A percentile compares a stretch with the other conserved stretches of the same genome.
phyloP scores from a whole-genome alignment of 2,113 vertebrate species.

The Dolichallabes microphthalmus region DNA sequence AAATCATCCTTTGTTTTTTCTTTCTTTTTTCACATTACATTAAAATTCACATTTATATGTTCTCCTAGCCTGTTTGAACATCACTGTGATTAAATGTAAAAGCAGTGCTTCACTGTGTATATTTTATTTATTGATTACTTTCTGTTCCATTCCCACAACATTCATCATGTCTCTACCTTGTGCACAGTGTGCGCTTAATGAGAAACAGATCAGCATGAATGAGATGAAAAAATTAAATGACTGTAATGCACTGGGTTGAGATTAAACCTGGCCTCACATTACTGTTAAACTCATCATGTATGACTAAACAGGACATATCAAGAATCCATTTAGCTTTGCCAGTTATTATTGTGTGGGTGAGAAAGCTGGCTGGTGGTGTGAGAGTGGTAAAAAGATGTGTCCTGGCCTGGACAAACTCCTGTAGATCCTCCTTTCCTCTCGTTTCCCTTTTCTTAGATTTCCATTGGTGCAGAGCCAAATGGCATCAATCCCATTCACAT shows the following conservation, averaged over 20 bases:
- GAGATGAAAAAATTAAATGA: conserved; percentile 18
- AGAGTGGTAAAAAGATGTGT: conserved; percentile 19
- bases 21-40: neutral
- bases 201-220: neutral
- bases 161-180: conserved; percentile 4
- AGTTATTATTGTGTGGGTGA: neutral
- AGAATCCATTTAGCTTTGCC: neutral
- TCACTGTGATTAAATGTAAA: neutral
- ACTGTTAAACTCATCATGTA: neutral
- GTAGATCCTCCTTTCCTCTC: neutral
- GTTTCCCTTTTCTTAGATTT: neutral
- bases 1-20: neutral
- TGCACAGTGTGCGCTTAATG: neutral
- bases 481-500: conserved; percentile 17
- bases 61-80: neutral
- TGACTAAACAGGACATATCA: neutral
- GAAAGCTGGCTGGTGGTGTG: neutral
- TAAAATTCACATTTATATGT: neutral
- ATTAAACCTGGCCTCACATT: neutral
- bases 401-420: neutral
- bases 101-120: neutral
- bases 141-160: neutral
- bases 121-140: neutral
- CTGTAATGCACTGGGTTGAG: neutral
- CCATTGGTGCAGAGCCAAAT: conserved; percentile 6